A percentile compares a stretch with the other conserved stretches of the same genome.
Conservation (phyloP, 2,113 vertebrate genomes). For the Ciconia stormi region DNA sequence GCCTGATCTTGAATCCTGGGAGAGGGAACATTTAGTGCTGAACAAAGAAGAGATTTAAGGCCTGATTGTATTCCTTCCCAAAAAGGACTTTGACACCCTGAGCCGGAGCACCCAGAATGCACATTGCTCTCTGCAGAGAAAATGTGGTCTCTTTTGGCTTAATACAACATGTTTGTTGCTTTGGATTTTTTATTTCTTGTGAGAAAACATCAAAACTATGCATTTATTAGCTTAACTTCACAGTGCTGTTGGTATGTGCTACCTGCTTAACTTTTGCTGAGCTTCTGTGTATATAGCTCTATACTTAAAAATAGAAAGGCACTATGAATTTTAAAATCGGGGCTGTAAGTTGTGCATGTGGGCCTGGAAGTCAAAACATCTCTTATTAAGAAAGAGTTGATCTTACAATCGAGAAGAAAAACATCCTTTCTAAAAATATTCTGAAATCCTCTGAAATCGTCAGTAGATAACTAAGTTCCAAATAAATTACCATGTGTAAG, state of each 20-base stretch:
- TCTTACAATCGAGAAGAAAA: neutral
- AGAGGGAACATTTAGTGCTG: neutral
- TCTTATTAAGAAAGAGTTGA: neutral
- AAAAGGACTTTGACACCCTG: neutral
- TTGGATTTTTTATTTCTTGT: neutral
- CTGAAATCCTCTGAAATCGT: neutral
- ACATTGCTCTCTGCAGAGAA: neutral
- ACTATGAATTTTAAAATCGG: neutral
- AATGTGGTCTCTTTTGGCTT: neutral
- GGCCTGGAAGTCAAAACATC: neutral
- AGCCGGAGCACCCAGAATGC: neutral
- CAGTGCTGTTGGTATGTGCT: neutral
- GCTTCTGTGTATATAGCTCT: neutral
- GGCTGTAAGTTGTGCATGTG: neutral
- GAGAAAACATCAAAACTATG: neutral
- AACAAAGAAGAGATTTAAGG: neutral
- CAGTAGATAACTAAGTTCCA: neutral
- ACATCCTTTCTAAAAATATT: neutral
- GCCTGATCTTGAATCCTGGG: neutral
- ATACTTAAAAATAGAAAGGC: neutral
- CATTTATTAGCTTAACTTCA: neutral
- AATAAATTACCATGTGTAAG: neutral
- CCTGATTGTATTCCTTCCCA: neutral
- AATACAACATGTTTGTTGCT: accelerated
- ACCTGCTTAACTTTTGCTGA: neutral